Conservation (phyloP, 2,888 invertebrate genomes). For the Chironomus riparius region DNA sequence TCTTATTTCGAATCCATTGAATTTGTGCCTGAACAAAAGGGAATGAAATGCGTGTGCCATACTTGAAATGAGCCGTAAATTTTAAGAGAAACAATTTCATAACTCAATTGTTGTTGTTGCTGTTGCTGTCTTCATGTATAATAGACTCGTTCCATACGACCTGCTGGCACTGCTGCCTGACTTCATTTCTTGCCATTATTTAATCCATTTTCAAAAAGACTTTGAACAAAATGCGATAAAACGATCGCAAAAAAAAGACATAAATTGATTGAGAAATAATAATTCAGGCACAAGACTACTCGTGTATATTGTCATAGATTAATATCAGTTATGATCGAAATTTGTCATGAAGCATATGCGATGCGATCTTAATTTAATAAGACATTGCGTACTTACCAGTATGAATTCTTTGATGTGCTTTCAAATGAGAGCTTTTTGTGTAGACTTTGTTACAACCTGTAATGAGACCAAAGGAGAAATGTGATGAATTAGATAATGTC, state of each 20-base stretch:
- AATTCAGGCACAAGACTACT: background rate
- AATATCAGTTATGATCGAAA: background rate
- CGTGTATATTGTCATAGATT: too few relatives aligned
- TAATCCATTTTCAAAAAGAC: too few relatives aligned
- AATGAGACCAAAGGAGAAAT: constrained; percentile 36
- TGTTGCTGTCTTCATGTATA: too few relatives aligned
- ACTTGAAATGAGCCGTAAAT: background rate
- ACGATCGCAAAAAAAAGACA: background rate
- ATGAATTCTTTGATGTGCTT: constrained; percentile 95
- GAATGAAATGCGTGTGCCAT: background rate
- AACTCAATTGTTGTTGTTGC: too few relatives aligned
- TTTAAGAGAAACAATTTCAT: too few relatives aligned
- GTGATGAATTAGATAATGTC: constrained; percentile 34
- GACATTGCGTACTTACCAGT: constrained; percentile 61
- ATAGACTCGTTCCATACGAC: background rate
- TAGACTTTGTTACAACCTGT: constrained; percentile 96
- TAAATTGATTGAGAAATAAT: background rate
- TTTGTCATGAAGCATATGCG: background rate
- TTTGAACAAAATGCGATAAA: background rate
- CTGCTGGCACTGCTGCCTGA: background rate
- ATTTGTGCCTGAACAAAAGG: background rate
- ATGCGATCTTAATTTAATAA: too few relatives aligned
- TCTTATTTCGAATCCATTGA: background rate
- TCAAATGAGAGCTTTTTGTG: constrained; percentile 95
- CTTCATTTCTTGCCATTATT: background rate